These are phyloP conservation scores for Herpetotheres cachinnans DNA, from an alignment of 2,113 vertebrate genomes.

Conservation along the genomic window DNA sequence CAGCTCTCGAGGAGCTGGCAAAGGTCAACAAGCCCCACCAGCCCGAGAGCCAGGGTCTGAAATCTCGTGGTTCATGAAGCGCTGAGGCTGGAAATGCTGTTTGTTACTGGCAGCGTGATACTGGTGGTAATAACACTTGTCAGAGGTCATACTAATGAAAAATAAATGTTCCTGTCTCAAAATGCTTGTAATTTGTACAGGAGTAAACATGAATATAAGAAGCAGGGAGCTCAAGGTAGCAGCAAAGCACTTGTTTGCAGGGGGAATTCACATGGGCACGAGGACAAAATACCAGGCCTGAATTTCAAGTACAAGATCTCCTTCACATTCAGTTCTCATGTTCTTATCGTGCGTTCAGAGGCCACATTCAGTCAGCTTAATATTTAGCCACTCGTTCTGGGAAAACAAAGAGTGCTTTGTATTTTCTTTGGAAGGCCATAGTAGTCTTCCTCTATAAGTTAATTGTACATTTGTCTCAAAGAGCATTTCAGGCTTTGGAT, in stretches of 20 bases:
- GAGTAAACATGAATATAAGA: background rate
- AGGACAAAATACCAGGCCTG: background rate
- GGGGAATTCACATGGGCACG: background rate
- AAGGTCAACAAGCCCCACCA: fast-evolving
- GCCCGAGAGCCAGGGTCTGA: fast-evolving
- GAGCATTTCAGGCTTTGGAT: background rate
- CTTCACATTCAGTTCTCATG: background rate
- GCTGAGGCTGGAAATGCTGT: background rate
- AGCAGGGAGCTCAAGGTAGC: background rate
- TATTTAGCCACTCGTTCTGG: background rate
- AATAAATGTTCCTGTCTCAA: background rate
- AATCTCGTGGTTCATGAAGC: fast-evolving
- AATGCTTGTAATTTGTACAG: background rate
- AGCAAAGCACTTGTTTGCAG: background rate
- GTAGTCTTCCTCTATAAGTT: background rate
- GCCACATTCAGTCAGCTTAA: background rate
- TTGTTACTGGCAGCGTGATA: background rate
- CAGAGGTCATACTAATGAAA: background rate
- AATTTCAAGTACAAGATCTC: background rate
- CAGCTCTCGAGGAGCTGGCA: fast-evolving
- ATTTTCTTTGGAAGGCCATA: background rate
- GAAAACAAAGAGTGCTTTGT: background rate
- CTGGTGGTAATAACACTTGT: background rate
- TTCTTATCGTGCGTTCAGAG: background rate
- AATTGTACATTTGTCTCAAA: background rate